These are phyloP conservation scores for Parazoanthus swiftii DNA, from an alignment of 92 coral and sea anemone genomes.

Conservation along the genomic window DNA sequence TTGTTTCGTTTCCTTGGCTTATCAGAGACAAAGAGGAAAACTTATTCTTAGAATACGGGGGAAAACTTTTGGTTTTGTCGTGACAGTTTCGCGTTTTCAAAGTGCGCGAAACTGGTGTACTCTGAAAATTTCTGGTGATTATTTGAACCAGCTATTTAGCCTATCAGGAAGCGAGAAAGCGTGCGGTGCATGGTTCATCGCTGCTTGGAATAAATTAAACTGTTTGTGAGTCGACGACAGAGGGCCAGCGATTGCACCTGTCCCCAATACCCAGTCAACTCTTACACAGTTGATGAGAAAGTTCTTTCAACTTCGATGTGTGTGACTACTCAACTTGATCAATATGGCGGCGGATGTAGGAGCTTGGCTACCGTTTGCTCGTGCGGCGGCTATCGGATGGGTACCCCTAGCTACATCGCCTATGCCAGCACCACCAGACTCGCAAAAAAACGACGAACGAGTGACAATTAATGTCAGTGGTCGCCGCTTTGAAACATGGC, in stretches of 20 bases:
- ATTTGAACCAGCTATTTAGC: constrained; percentile 15
- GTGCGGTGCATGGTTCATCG: constrained; percentile 28
- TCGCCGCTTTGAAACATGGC: constrained; percentile 99
- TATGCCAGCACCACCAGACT: constrained; percentile 98
- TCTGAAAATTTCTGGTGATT: constrained; percentile 29
- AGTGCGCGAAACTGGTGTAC: constrained; percentile 31
- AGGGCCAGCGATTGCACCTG: constrained; percentile 37
- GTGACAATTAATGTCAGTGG: constrained; percentile 98
- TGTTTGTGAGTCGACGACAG: constrained; percentile 42
- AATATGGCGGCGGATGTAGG: constrained; percentile 99
- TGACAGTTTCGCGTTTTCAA: constrained; percentile 16
- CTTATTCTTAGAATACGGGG: background rate
- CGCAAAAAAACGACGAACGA: constrained; percentile 90
- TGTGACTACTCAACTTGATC: constrained; percentile 31
- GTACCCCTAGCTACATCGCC: constrained; percentile 98
- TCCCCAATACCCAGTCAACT: constrained; percentile 19
- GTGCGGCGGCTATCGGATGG: constrained; percentile 99
- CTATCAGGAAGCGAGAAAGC: constrained; percentile 32
- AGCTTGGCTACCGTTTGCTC: constrained; percentile 99
- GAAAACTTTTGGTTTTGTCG: background rate
- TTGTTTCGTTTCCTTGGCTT: constrained; percentile 49
- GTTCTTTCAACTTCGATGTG: constrained; percentile 41
- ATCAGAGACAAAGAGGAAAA: constrained; percentile 17
- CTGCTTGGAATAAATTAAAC: constrained; percentile 44
- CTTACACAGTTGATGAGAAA: constrained; percentile 42